Evolutionary conservation across 2,113 vertebrate genomes (phyloP), one percentile per base, ranked within the genome.

Genomic region (Anhinga anhinga): DNA sequence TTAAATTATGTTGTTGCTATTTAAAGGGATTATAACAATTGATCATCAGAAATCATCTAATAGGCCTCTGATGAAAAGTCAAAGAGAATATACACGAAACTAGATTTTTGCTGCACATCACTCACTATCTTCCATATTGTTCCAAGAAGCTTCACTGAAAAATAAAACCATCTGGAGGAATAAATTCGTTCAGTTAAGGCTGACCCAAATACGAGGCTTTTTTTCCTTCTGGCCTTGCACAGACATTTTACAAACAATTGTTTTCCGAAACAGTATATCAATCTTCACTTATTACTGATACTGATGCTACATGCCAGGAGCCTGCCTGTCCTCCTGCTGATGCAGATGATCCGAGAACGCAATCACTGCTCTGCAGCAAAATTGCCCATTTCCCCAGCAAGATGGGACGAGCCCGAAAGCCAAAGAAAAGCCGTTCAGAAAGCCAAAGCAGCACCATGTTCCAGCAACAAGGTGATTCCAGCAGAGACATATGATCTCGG

Each of bases 321-420:
- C 32, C 67, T 62, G 81, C 42, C 52, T 0, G 1, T 74, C 38
- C 77, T 87, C 42, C 73, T 42, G 61, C 26, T 13, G 56, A 30
- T 34, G 72, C 47, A 65, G 70, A 55, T 56, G 55, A 49, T 36
- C 70, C 4, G 5, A 56, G 42, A 82, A 58, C 0, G 0, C 0
- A 1, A 7, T 18, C 9, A 1, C 40, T 5, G 6, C 56, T 44
- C 61, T 80, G 95, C 71, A 83, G 72, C 30, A 74, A 36, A 61
- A 26, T 3, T 86, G 26, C 44, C 66, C 40, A 2, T 10, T 40
- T 61, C 69, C 73, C 42, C 85, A 23, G 36, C 3, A n/a, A 45
- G 49, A 9, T 0, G 1, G 4, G 67, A 22, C 18, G 0, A 18
- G 49, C 34, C 1, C 6, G 76, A 69, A 40, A 80, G 67, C 40